A percentile compares a stretch with the other conserved stretches of the same genome.
These are phyloP conservation scores for Yponomeuta evonymella DNA, from an alignment of 2,888 invertebrate species.

Conservation along the genomic window DNA sequence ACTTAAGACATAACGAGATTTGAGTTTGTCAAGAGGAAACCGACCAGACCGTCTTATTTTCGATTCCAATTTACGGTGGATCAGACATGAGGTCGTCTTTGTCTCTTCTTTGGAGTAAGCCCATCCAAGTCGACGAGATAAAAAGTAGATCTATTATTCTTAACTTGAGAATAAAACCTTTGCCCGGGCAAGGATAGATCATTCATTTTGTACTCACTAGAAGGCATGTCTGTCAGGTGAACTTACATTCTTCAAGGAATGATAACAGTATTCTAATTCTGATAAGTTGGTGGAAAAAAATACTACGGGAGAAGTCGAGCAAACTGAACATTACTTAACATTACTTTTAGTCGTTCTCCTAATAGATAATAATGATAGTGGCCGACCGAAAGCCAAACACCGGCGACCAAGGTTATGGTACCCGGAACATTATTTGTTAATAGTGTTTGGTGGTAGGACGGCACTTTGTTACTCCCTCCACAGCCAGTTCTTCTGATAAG, in stretches of 20 bases:
- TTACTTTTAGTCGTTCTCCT: background rate
- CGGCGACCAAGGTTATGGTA: background rate
- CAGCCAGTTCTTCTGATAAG: background rate
- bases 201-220: background rate
- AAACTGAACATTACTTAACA: background rate
- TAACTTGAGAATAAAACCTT: constrained; percentile 3
- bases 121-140: constrained; percentile 20
- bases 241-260: background rate
- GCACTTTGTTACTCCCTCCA: background rate
- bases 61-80: constrained; percentile 42
- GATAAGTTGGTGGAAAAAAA: background rate
- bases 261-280: background rate
- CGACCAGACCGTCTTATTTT: constrained; percentile 1
- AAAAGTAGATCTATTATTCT: constrained; percentile 18
- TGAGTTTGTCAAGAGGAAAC: background rate
- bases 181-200: background rate
- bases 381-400: background rate
- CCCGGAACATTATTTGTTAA: background rate
- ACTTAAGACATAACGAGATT: background rate
- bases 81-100: constrained; percentile 38
- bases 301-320: background rate
- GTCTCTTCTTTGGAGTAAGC: constrained; percentile 26
- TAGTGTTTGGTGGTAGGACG: background rate
- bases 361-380: background rate
- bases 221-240: background rate